Percentiles rank a stretch among this genome's conserved stretches.
Evolutionary conservation across 2,113 vertebrate genomes (phyloP).

Genomic region (Dolichotis patagonum): DNA sequence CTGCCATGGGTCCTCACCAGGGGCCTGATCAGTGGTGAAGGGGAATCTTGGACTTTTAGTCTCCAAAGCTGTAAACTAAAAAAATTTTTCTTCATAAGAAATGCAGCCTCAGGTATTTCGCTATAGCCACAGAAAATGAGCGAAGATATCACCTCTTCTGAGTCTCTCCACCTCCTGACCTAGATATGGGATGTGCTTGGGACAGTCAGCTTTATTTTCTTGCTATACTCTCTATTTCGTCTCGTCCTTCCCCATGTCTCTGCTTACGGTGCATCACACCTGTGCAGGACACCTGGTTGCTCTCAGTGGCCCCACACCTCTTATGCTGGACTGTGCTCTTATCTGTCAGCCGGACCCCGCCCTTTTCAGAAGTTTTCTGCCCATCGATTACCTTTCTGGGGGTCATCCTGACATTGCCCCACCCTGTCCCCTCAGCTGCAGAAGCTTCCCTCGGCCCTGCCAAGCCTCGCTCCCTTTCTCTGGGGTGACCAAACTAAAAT

Average conservation of each 20-base stretch:
- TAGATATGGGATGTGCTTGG: not conserved
- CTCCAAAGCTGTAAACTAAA: not conserved
- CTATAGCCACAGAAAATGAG: not conserved
- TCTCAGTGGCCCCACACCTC: not conserved
- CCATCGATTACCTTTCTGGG: not conserved
- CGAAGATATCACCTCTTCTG: not conserved
- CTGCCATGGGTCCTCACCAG: not conserved
- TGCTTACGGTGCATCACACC: too few species aligned
- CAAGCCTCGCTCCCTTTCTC: not conserved
- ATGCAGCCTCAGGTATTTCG: not conserved
- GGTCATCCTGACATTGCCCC: not conserved
- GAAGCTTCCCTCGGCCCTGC: not conserved
- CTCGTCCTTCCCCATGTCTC: not conserved
- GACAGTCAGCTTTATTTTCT: not conserved
- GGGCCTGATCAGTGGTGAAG: not conserved
- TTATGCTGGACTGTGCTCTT: not conserved
- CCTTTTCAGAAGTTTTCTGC: not conserved
- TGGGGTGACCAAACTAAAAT: not conserved
- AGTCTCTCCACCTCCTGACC: not conserved
- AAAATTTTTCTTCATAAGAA: not conserved
- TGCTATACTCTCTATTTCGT: not conserved
- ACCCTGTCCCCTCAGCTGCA: not conserved
- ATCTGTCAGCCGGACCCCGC: not conserved
- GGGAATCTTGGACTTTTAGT: not conserved
- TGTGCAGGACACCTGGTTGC: not conserved